A percentile compares a stretch with the other conserved stretches of the same genome.
phyloP scores from a whole-genome alignment of 1,140 invertebrate species.

The Heliconius congener region DNA sequence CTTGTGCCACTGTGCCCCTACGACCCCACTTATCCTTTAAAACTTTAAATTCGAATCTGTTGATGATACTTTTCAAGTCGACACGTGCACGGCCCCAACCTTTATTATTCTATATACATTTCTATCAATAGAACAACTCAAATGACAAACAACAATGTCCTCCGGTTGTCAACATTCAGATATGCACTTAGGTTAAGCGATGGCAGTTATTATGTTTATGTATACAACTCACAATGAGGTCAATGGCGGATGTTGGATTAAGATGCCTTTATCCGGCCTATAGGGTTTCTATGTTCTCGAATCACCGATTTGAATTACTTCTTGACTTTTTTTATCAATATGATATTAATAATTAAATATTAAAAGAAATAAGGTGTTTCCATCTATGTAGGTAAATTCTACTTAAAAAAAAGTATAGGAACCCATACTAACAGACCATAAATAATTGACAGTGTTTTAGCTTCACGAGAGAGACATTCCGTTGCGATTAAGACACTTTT shows the following conservation, averaged over 20 bases:
- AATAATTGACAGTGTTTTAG: too few relatives aligned
- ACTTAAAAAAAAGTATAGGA: too few relatives aligned
- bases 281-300: conserved; percentile 49
- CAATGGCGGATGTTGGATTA: conserved; percentile 65
- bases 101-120: conserved; percentile 21
- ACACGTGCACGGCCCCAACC: not conserved
- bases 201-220: conserved; percentile 59
- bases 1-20: too few relatives aligned
- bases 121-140: conserved; percentile 27
- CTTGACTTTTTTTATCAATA: too few relatives aligned
- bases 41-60: not conserved
- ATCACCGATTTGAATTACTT: not conserved
- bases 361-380: too few relatives aligned
- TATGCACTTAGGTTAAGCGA: conserved; percentile 40
- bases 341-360: too few relatives aligned
- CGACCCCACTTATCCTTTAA: not conserved
- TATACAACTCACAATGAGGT: conserved; percentile 64
- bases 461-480: too few relatives aligned
- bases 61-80: not conserved
- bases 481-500: too few relatives aligned
- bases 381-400: too few relatives aligned
- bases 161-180: conserved; percentile 36
- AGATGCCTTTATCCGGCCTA: conserved; percentile 53
- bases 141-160: conserved; percentile 35
- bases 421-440: too few relatives aligned